A percentile compares a stretch with the other conserved stretches of the same genome.
Evolutionary conservation across 2,113 vertebrate species (phyloP).

Genomic region (Elephas maximus): DNA sequence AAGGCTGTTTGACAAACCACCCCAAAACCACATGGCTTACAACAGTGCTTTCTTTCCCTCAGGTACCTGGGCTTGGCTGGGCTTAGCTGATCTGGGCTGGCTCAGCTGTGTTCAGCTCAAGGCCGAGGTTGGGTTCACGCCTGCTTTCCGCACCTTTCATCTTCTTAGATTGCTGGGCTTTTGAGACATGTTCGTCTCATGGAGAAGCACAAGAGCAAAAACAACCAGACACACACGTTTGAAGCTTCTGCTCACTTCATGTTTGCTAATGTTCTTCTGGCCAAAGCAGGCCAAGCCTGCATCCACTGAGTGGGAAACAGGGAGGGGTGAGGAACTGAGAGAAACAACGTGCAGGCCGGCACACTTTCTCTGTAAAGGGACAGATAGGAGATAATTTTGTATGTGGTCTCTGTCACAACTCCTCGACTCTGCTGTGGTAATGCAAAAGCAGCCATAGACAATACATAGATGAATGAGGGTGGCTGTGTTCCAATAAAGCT

Average conservation of each 20-base stretch:
- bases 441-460: neutral
- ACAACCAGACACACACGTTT: neutral
- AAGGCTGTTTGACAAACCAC: neutral
- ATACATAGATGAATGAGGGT: neutral
- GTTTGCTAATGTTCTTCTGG: neutral
- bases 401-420: neutral
- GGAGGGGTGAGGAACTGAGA: neutral
- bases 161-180: neutral
- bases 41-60: no score
- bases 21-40: neutral
- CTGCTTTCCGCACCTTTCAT: neutral
- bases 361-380: no score
- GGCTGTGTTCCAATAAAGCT: neutral
- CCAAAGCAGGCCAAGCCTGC: neutral
- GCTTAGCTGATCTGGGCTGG: neutral
- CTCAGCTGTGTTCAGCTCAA: no score
- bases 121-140: neutral
- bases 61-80: neutral
- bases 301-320: neutral
- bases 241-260: neutral
- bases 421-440: neutral
- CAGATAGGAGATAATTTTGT: neutral
- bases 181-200: neutral
- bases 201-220: neutral
- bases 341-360: fast-evolving